phyloP scores from a whole-genome alignment of 2,113 vertebrate species.

The Platanista minor region DNA sequence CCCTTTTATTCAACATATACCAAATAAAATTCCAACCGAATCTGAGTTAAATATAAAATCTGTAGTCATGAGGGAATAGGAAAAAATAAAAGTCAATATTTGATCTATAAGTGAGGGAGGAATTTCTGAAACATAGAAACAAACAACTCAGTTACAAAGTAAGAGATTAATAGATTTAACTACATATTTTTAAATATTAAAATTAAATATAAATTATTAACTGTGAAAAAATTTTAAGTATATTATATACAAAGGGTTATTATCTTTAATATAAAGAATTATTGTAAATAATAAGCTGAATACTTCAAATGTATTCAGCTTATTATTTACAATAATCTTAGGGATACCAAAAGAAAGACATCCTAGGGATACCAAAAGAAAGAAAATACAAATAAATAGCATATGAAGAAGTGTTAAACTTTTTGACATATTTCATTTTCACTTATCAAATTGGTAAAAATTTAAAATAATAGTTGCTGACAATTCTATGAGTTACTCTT shows the following conservation, averaged over 20 bases:
- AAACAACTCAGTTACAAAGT: neutral
- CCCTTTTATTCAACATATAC: neutral
- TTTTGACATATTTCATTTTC: neutral
- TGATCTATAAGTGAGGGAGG: neutral
- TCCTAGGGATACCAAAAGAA: neutral
- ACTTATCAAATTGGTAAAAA: neutral
- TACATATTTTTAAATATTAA: neutral
- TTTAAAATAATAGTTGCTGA: neutral
- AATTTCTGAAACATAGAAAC: neutral
- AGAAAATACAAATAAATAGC: neutral
- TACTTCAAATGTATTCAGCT: neutral
- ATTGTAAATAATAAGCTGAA: neutral
- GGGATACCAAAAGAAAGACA: neutral
- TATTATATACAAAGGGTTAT: neutral
- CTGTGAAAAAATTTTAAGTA: neutral
- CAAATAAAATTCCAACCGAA: constrained; percentile 1
- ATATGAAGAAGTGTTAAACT: neutral
- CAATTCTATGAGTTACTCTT: neutral
- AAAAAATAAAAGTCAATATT: neutral
- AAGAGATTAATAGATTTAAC: neutral
- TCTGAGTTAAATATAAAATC: neutral
- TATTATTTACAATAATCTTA: no score
- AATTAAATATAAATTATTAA: neutral
- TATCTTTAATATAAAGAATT: neutral
- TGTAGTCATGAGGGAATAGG: neutral